Base-by-base conservation (phyloP, 2,113 vertebrate genomes). In the Perca flavescens region DNA sequence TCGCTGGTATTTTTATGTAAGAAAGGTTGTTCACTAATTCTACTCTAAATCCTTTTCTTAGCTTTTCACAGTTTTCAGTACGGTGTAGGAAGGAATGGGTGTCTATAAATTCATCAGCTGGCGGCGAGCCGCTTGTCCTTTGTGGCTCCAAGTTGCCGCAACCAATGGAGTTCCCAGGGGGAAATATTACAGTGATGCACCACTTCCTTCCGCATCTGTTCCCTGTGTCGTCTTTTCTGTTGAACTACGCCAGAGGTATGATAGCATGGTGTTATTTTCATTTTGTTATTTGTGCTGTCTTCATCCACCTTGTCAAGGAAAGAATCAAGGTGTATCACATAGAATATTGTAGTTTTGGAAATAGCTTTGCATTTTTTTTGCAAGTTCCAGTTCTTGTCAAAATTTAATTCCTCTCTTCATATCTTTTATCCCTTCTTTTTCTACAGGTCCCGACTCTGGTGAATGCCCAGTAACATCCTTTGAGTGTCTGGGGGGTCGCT, bases 151-250 rank as follows among this genome's bases (percentile, higher is more conserved):
- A 92, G 82, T 40, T 94, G 78, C 96, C 95, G 0, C 84, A 73
- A 40, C 93, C 94, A 0, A 84, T 96, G 19, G 93, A 94, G 70
- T 89, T 96, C 52, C 81, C 75, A 0, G 94, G 94, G 28, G 95
- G 96, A 86, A 96, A 96, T 43, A 89, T 96, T 73, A 94, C 93
- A 16, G 89, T 96, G 86, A 90, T 83, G 3, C 92, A 95, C 79
- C 94, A 95, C 78, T 95, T 95, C 80, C 46, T 92, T 28, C 90
- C 94, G 0, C 94, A 93, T 50, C 69, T 83, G 43, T 93, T 83
- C 53, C 93, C 95, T 0, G 89, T 92, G 34, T 93, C 93, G 11
- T 91, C 80, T 1, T 96, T 96, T 78, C 86, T 70, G 12, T 89
- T 96, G 63, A 91, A 66, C 60, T 96, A 93, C 19, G 92, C 93